Percentiles rank a stretch among this genome's conserved stretches.
Evolutionary conservation across 2,113 vertebrate species (phyloP).

Genomic region (Antigone vipio): DNA sequence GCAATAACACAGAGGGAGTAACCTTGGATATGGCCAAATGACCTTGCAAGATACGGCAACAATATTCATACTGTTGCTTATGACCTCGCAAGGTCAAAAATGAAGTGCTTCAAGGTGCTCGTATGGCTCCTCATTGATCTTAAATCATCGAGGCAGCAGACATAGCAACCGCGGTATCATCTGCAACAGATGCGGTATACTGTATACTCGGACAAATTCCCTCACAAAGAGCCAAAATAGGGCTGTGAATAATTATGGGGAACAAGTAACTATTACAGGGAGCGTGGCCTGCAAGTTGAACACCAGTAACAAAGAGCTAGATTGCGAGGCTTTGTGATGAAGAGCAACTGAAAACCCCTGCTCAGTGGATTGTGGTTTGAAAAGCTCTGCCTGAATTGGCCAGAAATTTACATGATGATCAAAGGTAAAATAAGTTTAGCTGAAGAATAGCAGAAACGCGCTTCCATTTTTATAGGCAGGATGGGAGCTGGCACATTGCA

Average conservation of each 20-base stretch:
- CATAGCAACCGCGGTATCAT: neutral
- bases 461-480: neutral
- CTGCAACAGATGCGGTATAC: neutral
- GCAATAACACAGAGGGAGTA: neutral
- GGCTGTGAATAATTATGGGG: neutral
- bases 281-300: constrained; percentile 3
- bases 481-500: neutral
- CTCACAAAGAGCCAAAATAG: neutral
- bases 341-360: constrained; percentile 9
- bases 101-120: neutral
- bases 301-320: constrained; percentile 46
- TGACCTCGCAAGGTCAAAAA: neutral
- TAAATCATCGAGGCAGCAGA: neutral
- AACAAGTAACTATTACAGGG: constrained; percentile 4
- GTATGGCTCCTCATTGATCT: neutral
- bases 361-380: neutral
- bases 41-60: neutral
- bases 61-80: neutral
- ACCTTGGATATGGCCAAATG: neutral
- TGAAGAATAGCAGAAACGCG: neutral
- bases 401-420: constrained; percentile 53
- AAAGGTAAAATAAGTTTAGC: constrained; percentile 38
- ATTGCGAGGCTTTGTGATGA: constrained; percentile 45
- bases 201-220: neutral
- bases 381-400: constrained; percentile 49